Conservation (phyloP, 2,797 vertebrate species). For the Coreius guichenoti region DNA sequence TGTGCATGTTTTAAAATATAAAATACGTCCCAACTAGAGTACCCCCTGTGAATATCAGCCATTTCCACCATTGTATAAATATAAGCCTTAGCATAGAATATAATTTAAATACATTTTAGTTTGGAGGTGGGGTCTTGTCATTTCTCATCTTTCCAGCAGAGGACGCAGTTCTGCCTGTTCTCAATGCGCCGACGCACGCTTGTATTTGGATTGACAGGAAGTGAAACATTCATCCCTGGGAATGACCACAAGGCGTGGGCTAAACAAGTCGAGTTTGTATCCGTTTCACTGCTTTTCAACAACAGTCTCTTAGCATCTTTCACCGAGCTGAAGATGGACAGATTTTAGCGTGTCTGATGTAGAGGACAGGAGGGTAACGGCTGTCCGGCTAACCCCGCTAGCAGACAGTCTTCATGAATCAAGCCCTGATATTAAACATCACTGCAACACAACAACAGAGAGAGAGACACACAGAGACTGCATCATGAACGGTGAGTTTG, state of each 20-base stretch:
- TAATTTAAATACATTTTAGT: not conserved
- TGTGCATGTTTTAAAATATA: not conserved
- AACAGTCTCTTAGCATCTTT: not conserved
- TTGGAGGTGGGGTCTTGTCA: not conserved
- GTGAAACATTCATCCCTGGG: slow-evolving; percentile 6
- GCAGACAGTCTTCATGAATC: slow-evolving; percentile 32
- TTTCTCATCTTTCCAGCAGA: not conserved
- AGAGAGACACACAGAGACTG: not conserved
- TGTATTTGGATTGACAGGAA: slow-evolving; percentile 17
- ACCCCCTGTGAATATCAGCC: not conserved
- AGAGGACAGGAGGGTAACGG: slow-evolving; percentile 19
- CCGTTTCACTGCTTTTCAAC: not conserved
- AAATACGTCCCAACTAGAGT: not conserved
- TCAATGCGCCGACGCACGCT: not conserved
- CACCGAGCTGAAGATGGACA: not conserved
- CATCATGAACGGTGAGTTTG: slow-evolving; percentile 39
- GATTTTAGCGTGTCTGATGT: slow-evolving; percentile 16
- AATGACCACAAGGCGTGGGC: slow-evolving; percentile 22
- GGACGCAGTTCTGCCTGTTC: not conserved
- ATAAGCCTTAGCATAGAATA: not conserved
- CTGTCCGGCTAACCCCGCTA: slow-evolving; percentile 40
- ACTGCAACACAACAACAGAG: not conserved
- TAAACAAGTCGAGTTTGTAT: not conserved
- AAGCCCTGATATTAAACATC: slow-evolving; percentile 16
- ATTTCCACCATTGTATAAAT: not conserved